Evolutionary conservation across 2,888 invertebrate species (phyloP).

Genomic region (Morpho helenor): DNA sequence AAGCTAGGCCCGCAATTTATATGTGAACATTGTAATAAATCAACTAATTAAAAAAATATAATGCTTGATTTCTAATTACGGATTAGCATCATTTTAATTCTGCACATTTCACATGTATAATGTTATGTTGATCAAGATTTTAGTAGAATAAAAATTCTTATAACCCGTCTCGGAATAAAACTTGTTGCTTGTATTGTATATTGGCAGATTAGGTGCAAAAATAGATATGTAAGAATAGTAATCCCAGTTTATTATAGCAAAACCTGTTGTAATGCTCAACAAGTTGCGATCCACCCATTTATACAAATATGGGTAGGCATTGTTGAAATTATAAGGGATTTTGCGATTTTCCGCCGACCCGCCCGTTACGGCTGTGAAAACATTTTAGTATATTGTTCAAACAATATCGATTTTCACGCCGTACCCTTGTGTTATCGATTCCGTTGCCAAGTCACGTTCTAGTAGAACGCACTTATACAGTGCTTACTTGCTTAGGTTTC

Average conservation of each 20-base stretch:
- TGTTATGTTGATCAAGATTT: too few relatives aligned
- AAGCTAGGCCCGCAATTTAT: too few relatives aligned
- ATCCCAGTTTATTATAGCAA: slow-evolving; percentile 25
- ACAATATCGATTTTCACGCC: slow-evolving; percentile 29
- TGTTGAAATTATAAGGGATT: slow-evolving; percentile 21
- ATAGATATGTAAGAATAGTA: slow-evolving; percentile 18
- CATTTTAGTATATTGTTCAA: slow-evolving; percentile 26
- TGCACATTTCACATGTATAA: too few relatives aligned
- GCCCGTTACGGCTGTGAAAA: slow-evolving; percentile 21
- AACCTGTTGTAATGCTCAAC: slow-evolving; percentile 40
- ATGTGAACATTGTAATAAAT: too few relatives aligned
- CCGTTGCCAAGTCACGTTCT: slow-evolving; percentile 64
- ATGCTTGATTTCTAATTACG: too few relatives aligned
- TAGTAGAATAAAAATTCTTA: too few relatives aligned
- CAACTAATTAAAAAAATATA: too few relatives aligned
- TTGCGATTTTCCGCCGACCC: slow-evolving; percentile 18
- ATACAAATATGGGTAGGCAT: slow-evolving; percentile 18
- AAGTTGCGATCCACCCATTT: slow-evolving; percentile 36
- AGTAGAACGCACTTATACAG: slow-evolving; percentile 26
- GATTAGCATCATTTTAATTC: too few relatives aligned
- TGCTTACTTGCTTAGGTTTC: slow-evolving; percentile 29
- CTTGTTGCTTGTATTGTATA: not conserved
- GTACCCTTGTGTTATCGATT: slow-evolving; percentile 38
- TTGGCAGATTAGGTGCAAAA: slow-evolving; percentile 5
- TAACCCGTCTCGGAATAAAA: not conserved